Evolutionary conservation across 2,797 vertebrate species (phyloP), one percentile per base, ranked within the genome.

Genomic region (Enteromius treurensis): DNA sequence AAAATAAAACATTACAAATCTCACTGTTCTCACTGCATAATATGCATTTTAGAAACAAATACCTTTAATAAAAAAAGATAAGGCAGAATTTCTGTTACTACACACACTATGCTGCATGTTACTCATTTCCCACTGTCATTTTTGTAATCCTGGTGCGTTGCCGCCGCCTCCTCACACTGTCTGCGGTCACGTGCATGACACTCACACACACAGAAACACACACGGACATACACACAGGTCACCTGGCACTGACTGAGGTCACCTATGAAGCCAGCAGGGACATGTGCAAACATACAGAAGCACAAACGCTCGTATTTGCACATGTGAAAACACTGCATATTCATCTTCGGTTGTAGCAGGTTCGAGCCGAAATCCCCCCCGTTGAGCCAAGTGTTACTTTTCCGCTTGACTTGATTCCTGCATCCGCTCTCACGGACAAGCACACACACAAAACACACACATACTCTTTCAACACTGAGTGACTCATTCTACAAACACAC

Each of bases 351-450:
- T 29, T 60, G 68, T 82, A 73, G 40, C 76, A 79, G 77, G 58
- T 85, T 79, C 65, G 49, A 82, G 60, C 58, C 40, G 37, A 79
- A 87, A 86, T 79, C 81, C 82, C 26, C 78, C 71, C 79, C 47
- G 79, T 87, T 65, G 53, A 75, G 84, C 80, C 69, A 42, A 86
- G 82, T 84, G 86, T 87, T 86, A 76, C 74, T 68, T 86, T 86
- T 87, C 79, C 81, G 80, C 69, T 81, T 86, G 84, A 86, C 80
- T 87, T 84, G 79, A 80, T 85, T 77, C 9, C 64, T 84, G 79
- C 73, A 85, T 80, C 83, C 84, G 68, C 84, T 82, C 76, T 79
- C 85, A 84, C 65, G 45, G 69, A 81, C 75, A 86, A 80, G 17
- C 78, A 84, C 74, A 70, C 69, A 76, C 74, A 79, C 62, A 47